Conservation (phyloP, 2,888 invertebrate genomes). For the Eupithecia pulchellata region DNA sequence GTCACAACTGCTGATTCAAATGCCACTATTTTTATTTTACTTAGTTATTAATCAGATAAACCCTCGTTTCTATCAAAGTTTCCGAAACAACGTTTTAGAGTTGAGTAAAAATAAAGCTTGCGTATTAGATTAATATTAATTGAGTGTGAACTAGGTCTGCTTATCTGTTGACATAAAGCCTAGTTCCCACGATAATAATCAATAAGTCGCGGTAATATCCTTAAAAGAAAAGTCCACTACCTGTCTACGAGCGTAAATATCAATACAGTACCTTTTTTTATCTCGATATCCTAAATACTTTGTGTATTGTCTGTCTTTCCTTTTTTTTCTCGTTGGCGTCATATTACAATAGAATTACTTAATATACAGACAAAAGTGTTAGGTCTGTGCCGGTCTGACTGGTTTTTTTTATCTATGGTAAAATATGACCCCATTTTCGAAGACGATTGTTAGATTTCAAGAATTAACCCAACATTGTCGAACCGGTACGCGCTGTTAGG, state of each 20-base stretch:
- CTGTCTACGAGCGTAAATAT: constrained; percentile 8
- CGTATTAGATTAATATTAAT: neutral
- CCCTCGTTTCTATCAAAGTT: neutral
- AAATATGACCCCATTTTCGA: constrained; percentile 6
- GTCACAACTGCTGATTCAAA: neutral
- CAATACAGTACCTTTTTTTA: constrained; percentile 22
- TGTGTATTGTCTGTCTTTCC: constrained; percentile 21
- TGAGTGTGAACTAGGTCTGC: constrained; percentile 6
- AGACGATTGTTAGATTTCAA: constrained; percentile 1
- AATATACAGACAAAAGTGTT: constrained; percentile 14
- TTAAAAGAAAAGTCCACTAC: constrained; percentile 23
- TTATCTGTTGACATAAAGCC: constrained; percentile 6
- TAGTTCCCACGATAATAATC: constrained; percentile 24
- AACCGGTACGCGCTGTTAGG: neutral
- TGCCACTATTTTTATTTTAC: too few species aligned
- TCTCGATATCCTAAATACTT: constrained; percentile 26
- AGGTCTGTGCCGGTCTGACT: constrained; percentile 5
- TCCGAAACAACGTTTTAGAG: neutral
- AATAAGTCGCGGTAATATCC: constrained; percentile 10
- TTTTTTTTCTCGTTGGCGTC: constrained; percentile 22
- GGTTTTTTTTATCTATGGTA: neutral
- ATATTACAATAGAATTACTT: constrained; percentile 20
- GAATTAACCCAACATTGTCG: neutral
- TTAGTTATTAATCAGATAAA: neutral
- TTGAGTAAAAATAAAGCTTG: neutral